A percentile compares a stretch with the other conserved stretches of the same genome.
Conservation (phyloP, 2,797 vertebrate species). For the Gobionotothen gibberifrons region DNA sequence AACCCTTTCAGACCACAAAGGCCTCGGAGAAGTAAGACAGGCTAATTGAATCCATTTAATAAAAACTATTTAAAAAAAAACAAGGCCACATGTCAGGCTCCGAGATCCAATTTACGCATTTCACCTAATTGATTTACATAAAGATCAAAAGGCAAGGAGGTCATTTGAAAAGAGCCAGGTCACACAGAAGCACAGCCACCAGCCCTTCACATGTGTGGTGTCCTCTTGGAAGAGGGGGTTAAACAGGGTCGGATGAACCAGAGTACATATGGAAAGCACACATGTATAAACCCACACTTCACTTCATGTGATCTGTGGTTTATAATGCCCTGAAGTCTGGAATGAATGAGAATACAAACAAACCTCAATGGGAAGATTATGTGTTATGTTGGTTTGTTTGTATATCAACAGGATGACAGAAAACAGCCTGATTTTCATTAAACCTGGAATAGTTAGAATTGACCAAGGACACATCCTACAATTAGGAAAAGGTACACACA, state of each 20-base stretch:
- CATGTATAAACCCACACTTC: neutral
- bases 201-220: constrained; percentile 9
- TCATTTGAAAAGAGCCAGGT: constrained; percentile 50
- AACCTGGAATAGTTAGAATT: no score
- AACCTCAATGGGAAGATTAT: neutral
- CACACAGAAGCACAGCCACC: constrained; percentile 49
- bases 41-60: constrained; percentile 76
- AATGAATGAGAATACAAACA: neutral
- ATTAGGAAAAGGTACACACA: no score
- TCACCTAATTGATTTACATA: constrained; percentile 74
- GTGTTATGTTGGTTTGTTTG: no score
- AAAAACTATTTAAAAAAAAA: constrained; percentile 15
- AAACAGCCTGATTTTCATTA: no score
- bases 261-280: constrained; percentile 3
- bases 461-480: no score
- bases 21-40: constrained; percentile 56
- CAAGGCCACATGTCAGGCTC: constrained; percentile 63
- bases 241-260: constrained; percentile 32
- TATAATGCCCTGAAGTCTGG: neutral
- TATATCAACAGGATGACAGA: no score
- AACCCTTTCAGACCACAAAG: constrained; percentile 69
- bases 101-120: constrained; percentile 59
- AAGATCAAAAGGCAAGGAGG: constrained; percentile 64
- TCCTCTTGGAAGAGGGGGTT: constrained; percentile 6
- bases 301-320: neutral